Conservation (phyloP, 2,888 invertebrate species). For the Neoitamus cyanurus region DNA sequence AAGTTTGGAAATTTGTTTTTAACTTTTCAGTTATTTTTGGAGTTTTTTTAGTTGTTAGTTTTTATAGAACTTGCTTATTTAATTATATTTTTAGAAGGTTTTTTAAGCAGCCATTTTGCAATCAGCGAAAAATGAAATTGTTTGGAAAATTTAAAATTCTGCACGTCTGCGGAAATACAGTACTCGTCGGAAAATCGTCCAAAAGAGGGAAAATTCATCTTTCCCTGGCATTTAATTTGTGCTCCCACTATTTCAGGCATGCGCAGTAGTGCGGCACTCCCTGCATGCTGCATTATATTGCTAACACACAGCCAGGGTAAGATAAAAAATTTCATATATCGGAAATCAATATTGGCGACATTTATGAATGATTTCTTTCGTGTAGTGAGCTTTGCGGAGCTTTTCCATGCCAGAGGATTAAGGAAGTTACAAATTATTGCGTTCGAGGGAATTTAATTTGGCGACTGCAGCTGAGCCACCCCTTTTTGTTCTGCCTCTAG, state of each 20-base stretch:
- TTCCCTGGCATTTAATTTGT: neutral
- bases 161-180: too few relatives aligned
- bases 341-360: constrained; percentile 27
- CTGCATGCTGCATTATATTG: constrained; percentile 30
- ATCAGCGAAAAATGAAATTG: too few relatives aligned
- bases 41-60: too few relatives aligned
- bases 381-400: constrained; percentile 5
- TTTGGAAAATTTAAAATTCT: too few relatives aligned
- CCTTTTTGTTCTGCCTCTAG: neutral
- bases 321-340: constrained; percentile 15
- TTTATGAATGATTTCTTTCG: constrained; percentile 19
- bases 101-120: too few relatives aligned
- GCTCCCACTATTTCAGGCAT: neutral
- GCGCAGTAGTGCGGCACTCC: constrained; percentile 10
- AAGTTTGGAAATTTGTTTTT: too few relatives aligned
- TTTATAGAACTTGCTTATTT: too few relatives aligned
- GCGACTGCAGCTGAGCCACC: neutral
- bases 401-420: neutral
- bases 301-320: neutral
- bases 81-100: too few relatives aligned
- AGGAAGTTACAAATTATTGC: neutral
- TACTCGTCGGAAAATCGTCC: neutral
- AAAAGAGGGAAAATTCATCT: neutral
- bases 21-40: too few relatives aligned
- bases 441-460: neutral